Evolutionary conservation across 2,888 invertebrate species (phyloP).

Genomic region (Drosophila cognata): DNA sequence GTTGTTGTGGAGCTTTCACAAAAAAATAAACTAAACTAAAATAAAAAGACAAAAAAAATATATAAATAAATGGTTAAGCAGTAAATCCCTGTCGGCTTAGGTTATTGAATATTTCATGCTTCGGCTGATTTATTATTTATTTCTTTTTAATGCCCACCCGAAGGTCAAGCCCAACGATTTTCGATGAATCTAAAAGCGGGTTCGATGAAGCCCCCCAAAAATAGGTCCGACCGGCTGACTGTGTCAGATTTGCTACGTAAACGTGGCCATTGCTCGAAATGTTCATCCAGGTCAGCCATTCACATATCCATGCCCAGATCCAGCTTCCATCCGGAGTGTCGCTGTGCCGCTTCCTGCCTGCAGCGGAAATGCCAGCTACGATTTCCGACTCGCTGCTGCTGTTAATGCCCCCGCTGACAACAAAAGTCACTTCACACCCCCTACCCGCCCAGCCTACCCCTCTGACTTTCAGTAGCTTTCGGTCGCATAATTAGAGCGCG

Average conservation of each 20-base stretch:
- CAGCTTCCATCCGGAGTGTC: slow-evolving; percentile 43
- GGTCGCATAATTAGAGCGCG: slow-evolving; percentile 68
- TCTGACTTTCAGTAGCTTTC: slow-evolving; percentile 14
- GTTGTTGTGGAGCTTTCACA: slow-evolving; percentile 37
- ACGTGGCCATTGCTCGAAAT: slow-evolving; percentile 27
- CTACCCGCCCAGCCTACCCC: too few species aligned
- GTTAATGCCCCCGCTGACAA: slow-evolving; percentile 32
- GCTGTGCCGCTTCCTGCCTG: slow-evolving; percentile 47
- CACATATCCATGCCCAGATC: slow-evolving; percentile 10
- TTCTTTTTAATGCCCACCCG: slow-evolving; percentile 75
- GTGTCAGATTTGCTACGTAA: slow-evolving; percentile 47
- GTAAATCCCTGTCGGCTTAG: slow-evolving; percentile 81
- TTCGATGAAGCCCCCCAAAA: slow-evolving; percentile 33
- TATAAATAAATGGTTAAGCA: slow-evolving; percentile 78
- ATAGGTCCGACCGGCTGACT: background rate
- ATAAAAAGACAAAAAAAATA: slow-evolving; percentile 40
- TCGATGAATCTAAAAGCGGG: slow-evolving; percentile 61
- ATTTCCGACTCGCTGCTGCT: slow-evolving; percentile 55
- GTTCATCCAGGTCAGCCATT: slow-evolving; percentile 10
- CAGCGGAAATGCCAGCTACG: slow-evolving; percentile 70
- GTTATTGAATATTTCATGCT: slow-evolving; percentile 81
- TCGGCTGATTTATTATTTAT: slow-evolving; percentile 79
- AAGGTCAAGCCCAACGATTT: slow-evolving; percentile 72
- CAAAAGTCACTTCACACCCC: slow-evolving; percentile 24
- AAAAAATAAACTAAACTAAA: slow-evolving; percentile 11